phyloP scores from a whole-genome alignment of 1,140 invertebrate genomes.

The Ips typographus region DNA sequence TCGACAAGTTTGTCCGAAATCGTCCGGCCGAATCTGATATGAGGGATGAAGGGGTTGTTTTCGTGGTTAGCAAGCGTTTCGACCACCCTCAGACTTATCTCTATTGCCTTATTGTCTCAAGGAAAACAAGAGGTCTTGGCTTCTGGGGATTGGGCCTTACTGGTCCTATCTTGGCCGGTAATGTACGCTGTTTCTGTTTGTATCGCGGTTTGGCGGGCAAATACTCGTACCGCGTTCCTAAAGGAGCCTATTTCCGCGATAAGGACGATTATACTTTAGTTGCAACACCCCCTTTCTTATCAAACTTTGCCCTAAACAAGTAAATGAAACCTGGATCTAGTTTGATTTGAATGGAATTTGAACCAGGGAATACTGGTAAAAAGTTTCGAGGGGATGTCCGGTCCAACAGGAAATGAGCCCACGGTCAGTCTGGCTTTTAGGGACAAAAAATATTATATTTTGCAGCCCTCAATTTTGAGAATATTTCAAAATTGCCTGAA shows the following conservation, averaged over 20 bases:
- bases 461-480: too few relatives aligned
- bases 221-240: slow-evolving; percentile 2
- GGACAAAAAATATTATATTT: too few relatives aligned
- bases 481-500: too few relatives aligned
- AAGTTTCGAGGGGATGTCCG: too few relatives aligned
- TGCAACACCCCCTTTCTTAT: too few relatives aligned
- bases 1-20: slow-evolving; percentile 46
- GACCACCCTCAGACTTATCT: slow-evolving; percentile 36
- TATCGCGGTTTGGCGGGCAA: slow-evolving; percentile 22
- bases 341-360: too few relatives aligned
- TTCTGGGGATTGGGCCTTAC: slow-evolving; percentile 23
- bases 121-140: slow-evolving; percentile 38
- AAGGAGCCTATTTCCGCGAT: slow-evolving; percentile 9
- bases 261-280: neutral
- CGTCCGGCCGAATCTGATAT: slow-evolving; percentile 44
- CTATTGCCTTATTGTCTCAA: slow-evolving; percentile 38
- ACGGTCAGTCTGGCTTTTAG: too few relatives aligned
- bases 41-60: slow-evolving; percentile 49
- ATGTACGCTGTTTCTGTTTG: slow-evolving; percentile 29
- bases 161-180: slow-evolving; percentile 35
- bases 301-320: too few relatives aligned
- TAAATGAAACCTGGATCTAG: too few relatives aligned
- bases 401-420: too few relatives aligned
- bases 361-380: too few relatives aligned
- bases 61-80: slow-evolving; percentile 37